Evolutionary conservation across 2,113 vertebrate species (phyloP).

Genomic region (Apus apus): DNA sequence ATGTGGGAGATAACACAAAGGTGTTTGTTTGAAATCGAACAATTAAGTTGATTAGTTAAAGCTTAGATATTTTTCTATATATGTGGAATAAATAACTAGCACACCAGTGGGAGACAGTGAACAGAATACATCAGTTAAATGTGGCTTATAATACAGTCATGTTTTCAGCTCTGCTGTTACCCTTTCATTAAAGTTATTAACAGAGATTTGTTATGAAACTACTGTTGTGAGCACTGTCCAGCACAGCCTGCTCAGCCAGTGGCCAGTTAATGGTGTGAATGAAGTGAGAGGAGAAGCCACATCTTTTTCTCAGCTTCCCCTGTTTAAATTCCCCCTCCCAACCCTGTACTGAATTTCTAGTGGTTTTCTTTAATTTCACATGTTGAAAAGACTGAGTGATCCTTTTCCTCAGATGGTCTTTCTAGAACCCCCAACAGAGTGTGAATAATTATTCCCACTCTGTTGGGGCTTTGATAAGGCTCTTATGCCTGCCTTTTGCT

Average conservation of each 20-base stretch:
- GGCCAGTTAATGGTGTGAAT: neutral
- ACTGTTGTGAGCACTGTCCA: neutral
- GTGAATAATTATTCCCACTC: slow-evolving; percentile 68
- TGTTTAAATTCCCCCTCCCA: neutral
- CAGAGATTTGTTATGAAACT: neutral
- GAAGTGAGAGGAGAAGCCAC: neutral
- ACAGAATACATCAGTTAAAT: neutral
- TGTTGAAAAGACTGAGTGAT: slow-evolving; percentile 54
- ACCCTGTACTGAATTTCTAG: neutral
- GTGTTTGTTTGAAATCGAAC: neutral
- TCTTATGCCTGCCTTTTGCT: slow-evolving; percentile 66
- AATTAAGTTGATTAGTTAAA: neutral
- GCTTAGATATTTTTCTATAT: neutral
- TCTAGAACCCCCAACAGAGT: slow-evolving; percentile 65
- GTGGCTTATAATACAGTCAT: neutral
- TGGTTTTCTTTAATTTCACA: slow-evolving; percentile 59
- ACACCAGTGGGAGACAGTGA: neutral
- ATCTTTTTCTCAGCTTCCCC: neutral
- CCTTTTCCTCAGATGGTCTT: slow-evolving; percentile 66
- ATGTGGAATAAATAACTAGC: neutral
- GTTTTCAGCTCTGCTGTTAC: neutral
- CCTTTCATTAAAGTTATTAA: neutral
- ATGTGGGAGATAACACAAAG: neutral
- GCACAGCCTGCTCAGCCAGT: neutral
- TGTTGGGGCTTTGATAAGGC: slow-evolving; percentile 66